phyloP scores from a whole-genome alignment of 2,113 vertebrate species.

The Gasterosteus nipponicus region DNA sequence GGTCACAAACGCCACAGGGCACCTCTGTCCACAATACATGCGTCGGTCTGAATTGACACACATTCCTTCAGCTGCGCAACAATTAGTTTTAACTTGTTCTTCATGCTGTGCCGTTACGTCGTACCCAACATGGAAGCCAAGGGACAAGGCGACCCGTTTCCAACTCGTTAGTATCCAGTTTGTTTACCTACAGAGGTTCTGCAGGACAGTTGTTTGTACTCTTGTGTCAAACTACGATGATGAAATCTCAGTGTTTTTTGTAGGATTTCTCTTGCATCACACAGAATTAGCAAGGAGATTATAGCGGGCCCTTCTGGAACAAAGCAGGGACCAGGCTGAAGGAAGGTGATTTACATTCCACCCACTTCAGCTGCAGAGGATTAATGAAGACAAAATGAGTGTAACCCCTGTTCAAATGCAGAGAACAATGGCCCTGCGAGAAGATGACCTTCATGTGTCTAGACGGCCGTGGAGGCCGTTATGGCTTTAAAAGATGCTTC shows the following conservation, averaged over 20 bases:
- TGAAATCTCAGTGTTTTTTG: not conserved
- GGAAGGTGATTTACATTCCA: slow-evolving; percentile 40
- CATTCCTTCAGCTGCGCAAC: not conserved
- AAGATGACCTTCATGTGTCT: slow-evolving; percentile 60
- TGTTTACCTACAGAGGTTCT: not conserved
- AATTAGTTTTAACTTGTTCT: not conserved
- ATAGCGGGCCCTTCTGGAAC: not conserved
- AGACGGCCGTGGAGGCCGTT: slow-evolving; percentile 56
- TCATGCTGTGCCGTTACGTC: not conserved
- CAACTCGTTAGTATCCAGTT: not conserved
- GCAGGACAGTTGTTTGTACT: not conserved
- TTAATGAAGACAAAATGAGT: slow-evolving; percentile 61
- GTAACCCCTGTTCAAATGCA: slow-evolving; percentile 54
- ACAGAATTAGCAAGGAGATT: not conserved
- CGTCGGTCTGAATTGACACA: not conserved
- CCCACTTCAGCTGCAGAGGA: slow-evolving; percentile 28
- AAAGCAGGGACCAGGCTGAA: slow-evolving; percentile 12
- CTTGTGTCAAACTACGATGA: not conserved
- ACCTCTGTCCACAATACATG: not conserved
- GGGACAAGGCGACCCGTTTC: not conserved
- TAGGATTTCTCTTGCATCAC: not conserved
- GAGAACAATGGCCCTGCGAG: slow-evolving; percentile 54
- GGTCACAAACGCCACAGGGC: not conserved
- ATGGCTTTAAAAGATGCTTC: slow-evolving; percentile 26
- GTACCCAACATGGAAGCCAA: not conserved